Evolutionary conservation across 2,888 invertebrate species (phyloP).

Genomic region (Amphipyra tragopoginis): DNA sequence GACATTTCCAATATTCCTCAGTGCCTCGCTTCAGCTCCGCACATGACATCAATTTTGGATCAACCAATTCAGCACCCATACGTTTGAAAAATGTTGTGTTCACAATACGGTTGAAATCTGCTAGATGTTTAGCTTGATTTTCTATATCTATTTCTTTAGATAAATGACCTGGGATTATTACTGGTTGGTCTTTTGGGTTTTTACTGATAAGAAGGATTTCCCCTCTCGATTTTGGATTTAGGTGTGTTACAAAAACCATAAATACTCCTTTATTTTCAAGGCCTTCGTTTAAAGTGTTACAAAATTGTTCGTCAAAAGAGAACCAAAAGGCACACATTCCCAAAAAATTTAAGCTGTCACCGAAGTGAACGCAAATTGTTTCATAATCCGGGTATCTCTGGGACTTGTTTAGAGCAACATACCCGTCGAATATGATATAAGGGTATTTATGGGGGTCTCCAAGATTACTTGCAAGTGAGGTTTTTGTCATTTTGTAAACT

Average conservation of each 20-base stretch:
- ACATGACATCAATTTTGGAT: slow-evolving; percentile 30
- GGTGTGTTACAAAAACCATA: slow-evolving; percentile 35
- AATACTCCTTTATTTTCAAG: slow-evolving; percentile 50
- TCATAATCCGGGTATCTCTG: slow-evolving; percentile 37
- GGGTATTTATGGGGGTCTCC: slow-evolving; percentile 22
- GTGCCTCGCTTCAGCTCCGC: slow-evolving; percentile 13
- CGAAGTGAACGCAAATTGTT: slow-evolving; percentile 16
- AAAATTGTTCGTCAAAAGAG: slow-evolving; percentile 19
- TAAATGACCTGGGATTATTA: slow-evolving; percentile 34
- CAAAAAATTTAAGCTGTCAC: slow-evolving; percentile 19
- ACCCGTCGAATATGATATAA: slow-evolving; percentile 23
- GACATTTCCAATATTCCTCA: slow-evolving; percentile 45
- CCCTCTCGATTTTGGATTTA: slow-evolving; percentile 87
- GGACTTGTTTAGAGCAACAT: slow-evolving; percentile 29
- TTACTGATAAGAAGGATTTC: slow-evolving; percentile 70
- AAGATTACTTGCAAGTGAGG: not conserved
- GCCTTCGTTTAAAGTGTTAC: slow-evolving; percentile 16
- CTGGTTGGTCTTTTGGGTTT: slow-evolving; percentile 37
- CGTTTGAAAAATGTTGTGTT: slow-evolving; percentile 34
- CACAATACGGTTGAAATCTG: slow-evolving; percentile 39
- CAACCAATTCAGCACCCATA: slow-evolving; percentile 32
- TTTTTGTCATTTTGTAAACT: slow-evolving; percentile 52
- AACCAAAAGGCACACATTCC: slow-evolving; percentile 29
- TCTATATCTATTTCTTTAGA: slow-evolving; percentile 37
- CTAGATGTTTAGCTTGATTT: slow-evolving; percentile 36